These are phyloP conservation scores for Pangasius larnaudii DNA, from an alignment of 2,797 vertebrate species.

Conservation along the genomic window DNA sequence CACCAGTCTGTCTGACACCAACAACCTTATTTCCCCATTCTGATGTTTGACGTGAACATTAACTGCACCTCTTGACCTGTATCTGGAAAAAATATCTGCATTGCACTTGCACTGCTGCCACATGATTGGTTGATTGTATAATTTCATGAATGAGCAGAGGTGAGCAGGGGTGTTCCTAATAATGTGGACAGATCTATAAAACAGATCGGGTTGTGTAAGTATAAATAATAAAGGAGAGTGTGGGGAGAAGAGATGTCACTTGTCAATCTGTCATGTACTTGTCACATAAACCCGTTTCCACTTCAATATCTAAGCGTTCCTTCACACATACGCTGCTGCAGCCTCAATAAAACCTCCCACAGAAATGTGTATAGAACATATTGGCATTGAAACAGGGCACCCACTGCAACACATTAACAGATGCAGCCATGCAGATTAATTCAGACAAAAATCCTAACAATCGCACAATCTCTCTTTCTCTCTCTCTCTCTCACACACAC, in stretches of 20 bases:
- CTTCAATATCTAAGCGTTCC: slow-evolving; percentile 2
- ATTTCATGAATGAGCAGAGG: neutral
- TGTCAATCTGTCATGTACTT: neutral
- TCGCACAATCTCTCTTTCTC: neutral
- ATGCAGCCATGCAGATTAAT: slow-evolving; percentile 58
- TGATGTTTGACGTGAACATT: neutral
- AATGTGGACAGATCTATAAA: neutral
- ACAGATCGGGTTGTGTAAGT: neutral
- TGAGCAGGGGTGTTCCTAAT: neutral
- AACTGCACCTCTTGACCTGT: neutral
- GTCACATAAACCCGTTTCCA: slow-evolving; percentile 19
- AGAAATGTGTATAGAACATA: slow-evolving; percentile 24
- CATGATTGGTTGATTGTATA: neutral
- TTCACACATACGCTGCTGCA: slow-evolving; percentile 7
- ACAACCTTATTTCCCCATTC: neutral
- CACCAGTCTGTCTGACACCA: neutral
- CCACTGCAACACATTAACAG: slow-evolving; percentile 55
- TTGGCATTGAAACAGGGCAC: slow-evolving; percentile 43
- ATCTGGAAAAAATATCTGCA: too few species aligned
- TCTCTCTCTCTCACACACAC: slow-evolving; percentile 12
- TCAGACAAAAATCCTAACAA: slow-evolving; percentile 54
- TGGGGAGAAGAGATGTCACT: neutral
- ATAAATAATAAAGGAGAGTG: neutral
- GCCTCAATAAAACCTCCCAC: slow-evolving; percentile 20
- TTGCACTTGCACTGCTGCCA: neutral